Evolutionary conservation across 2,888 invertebrate species (phyloP), one percentile per base, ranked within the genome.

Genomic region (Nowickia ferox): DNA sequence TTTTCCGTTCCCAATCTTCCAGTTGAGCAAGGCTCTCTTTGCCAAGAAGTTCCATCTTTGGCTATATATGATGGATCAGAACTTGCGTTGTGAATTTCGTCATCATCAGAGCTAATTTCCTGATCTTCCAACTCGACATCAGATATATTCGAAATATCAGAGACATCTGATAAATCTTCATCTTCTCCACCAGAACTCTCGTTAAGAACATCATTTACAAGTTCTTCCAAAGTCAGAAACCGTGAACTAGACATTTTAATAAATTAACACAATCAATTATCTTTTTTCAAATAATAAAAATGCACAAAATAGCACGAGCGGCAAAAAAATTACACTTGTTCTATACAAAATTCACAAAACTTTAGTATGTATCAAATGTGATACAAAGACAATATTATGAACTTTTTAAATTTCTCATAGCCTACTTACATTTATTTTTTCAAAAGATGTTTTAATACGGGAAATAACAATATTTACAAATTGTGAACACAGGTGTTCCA

Each of bases 141-240:
- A 38, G 40, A 40, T n/a, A 40, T 40, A 61, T 61, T 38, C 13
- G 22, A 15, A 59, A 38, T 15, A 59, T 38, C 59, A 59, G 59
- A 30, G 22, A 59, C 22, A 59, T 22, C 22, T 59, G 51, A n/a
- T 51, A 51, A 51, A 51, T 51, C 51, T n/a, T 3, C 63, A 42
- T 63, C 17, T 17, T 42, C 42, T 44, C 11, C 42, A 17, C 44
- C 42, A 17, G 22, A 11, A 30, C 42, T 42, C 63, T 63, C 59
- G 30, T 59, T 59, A 11, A 59, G 11, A 22, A 59, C 59, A 38
- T 59, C 59, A 59, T 59, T 55, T n/a, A 61, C 61, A 61, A 61
- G 61, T 61, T 61, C 61, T 61, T 61, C 61, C 61, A 61, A 61
- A 40, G 38, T 61, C n/a, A 61, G 38, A 61, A 61, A 40, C 15